Conservation (phyloP, 1,140 invertebrate genomes). For the Leptoteleia sp. region DNA sequence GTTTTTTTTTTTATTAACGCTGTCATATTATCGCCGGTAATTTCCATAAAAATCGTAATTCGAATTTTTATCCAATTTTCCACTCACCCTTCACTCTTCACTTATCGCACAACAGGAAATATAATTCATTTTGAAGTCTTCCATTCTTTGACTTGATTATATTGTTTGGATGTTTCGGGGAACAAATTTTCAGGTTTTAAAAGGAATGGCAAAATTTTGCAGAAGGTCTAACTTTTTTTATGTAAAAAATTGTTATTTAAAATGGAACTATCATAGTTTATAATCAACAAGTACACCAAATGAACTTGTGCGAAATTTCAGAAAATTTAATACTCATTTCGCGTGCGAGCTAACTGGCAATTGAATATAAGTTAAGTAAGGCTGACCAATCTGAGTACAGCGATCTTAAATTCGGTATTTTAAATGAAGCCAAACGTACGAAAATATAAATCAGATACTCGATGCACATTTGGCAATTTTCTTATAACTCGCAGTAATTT, state of each 20-base stretch:
- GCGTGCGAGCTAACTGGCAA: slow-evolving; percentile 46
- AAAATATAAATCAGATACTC: slow-evolving; percentile 18
- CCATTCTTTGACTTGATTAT: no score
- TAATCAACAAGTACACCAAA: no score
- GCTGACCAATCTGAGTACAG: slow-evolving; percentile 58
- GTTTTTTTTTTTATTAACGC: slow-evolving; percentile 13
- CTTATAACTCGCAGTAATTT: not conserved
- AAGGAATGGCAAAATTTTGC: no score
- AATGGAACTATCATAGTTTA: no score
- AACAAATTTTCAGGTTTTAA: no score
- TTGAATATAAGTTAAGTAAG: slow-evolving; percentile 64
- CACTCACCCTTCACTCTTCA: no score
- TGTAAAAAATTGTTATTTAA: no score
- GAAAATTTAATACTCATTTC: slow-evolving; percentile 27
- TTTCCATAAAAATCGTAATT: slow-evolving; percentile 1
- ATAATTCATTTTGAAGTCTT: no score
- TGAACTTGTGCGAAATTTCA: slow-evolving; percentile 9
- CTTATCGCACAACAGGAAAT: no score
- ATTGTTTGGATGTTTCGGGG: no score
- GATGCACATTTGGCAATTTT: slow-evolving; percentile 16
- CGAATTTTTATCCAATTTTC: not conserved
- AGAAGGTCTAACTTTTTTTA: no score
- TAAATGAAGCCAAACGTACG: slow-evolving; percentile 16
- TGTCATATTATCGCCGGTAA: slow-evolving; percentile 13
- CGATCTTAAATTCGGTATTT: slow-evolving; percentile 32